A percentile compares a stretch with the other conserved stretches of the same genome.
Evolutionary conservation across 2,888 invertebrate genomes (phyloP).

Genomic region (Amiota minor): DNA sequence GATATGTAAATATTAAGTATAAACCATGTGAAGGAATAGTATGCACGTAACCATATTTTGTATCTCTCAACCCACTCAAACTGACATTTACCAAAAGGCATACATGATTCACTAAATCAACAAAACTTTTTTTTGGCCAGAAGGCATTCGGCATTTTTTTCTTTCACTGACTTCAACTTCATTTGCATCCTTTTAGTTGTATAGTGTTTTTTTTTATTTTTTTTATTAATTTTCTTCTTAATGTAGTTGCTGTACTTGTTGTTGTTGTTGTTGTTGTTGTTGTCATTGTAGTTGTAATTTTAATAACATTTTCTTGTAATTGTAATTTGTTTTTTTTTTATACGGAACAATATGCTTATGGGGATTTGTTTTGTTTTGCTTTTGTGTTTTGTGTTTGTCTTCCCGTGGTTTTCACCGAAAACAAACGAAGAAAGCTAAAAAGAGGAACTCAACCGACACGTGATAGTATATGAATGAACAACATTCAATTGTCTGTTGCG

Average conservation of each 20-base stretch:
- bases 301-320: constrained; percentile 71
- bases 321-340: constrained; percentile 68
- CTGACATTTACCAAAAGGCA: neutral
- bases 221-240: neutral
- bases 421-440: constrained; percentile 5
- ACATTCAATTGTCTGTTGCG: neutral
- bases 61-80: constrained; percentile 10
- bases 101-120: constrained; percentile 27
- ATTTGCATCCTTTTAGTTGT: constrained; percentile 20
- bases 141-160: constrained; percentile 6
- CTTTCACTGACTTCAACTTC: neutral
- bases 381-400: constrained; percentile 2
- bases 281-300: constrained; percentile 53
- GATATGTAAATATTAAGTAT: constrained; percentile 20
- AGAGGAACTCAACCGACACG: constrained; percentile 18
- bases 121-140: constrained; percentile 3
- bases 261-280: neutral
- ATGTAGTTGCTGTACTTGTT: neutral
- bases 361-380: constrained; percentile 6
- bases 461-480: constrained; percentile 13
- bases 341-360: constrained; percentile 25
- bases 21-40: neutral
- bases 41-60: neutral
- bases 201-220: neutral
- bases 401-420: constrained; percentile 25